Evolutionary conservation across 1,140 invertebrate genomes (phyloP).

Genomic region (Drosophila arawakana): DNA sequence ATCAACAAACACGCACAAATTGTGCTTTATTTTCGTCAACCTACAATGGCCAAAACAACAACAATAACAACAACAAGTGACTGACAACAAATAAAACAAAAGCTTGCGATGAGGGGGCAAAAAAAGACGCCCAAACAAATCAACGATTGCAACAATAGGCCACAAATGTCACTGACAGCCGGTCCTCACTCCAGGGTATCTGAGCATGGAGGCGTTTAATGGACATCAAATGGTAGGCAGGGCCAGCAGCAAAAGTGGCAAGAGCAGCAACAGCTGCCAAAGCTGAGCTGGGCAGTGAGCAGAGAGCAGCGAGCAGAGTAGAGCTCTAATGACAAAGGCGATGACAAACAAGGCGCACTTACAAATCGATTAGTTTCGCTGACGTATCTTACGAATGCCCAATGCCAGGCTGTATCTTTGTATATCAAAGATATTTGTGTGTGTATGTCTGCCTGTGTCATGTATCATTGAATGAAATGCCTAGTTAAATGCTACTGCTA

Average conservation of each 20-base stretch:
- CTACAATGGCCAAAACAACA: conserved; percentile 1
- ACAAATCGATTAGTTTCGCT: conserved; percentile 59
- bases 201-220: not conserved
- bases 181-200: not conserved
- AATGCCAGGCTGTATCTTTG: conserved; percentile 28
- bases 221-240: conserved; percentile 16
- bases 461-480: conserved; percentile 71
- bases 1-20: conserved; percentile 49
- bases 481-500: conserved; percentile 64
- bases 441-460: conserved; percentile 29
- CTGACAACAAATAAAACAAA: not conserved
- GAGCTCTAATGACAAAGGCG: conserved; percentile 34
- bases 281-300: not conserved
- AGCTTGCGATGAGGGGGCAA: conserved; percentile 1
- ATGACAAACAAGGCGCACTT: conserved; percentile 22
- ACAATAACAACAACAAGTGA: conserved; percentile 4
- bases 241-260: conserved; percentile 20
- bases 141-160: conserved; percentile 32
- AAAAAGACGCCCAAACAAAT: conserved; percentile 32
- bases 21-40: conserved; percentile 33
- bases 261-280: conserved; percentile 36
- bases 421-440: conserved; percentile 26
- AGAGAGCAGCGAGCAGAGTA: not conserved
- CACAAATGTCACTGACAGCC: conserved; percentile 42
- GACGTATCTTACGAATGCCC: conserved; percentile 53